Conservation (phyloP, 1,140 invertebrate genomes). For the Eumaeus atala region DNA sequence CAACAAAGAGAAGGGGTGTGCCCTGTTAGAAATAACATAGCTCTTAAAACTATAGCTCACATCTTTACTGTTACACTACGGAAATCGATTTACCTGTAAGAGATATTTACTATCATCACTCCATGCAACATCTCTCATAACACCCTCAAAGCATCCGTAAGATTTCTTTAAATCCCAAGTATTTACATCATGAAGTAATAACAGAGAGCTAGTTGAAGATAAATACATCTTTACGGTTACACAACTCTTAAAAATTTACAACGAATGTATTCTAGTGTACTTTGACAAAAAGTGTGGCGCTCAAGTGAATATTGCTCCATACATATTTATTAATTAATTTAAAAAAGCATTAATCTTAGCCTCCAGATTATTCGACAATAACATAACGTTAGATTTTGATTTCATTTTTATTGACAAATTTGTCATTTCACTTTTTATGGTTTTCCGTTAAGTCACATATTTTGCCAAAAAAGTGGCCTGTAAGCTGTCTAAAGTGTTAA, state of each 20-base stretch:
- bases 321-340: no score
- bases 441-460: no score
- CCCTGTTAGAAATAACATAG: neutral
- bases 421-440: neutral
- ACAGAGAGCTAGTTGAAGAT: slow-evolving; percentile 60
- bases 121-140: slow-evolving; percentile 63
- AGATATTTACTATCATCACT: slow-evolving; percentile 71
- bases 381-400: slow-evolving; percentile 29
- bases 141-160: slow-evolving; percentile 54
- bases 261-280: no score
- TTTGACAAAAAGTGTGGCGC: no score
- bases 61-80: no score
- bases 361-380: no score
- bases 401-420: slow-evolving; percentile 6
- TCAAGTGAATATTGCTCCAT: no score
- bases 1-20: no score
- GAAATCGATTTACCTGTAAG: slow-evolving; percentile 48
- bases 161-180: slow-evolving; percentile 64
- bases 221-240: slow-evolving; percentile 55
- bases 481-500: no score
- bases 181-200: slow-evolving; percentile 58
- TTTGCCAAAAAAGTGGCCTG: no score
- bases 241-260: neutral
- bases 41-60: no score
- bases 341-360: no score